A percentile compares a stretch with the other conserved stretches of the same genome.
Conservation (phyloP, 2,888 invertebrate genomes). For the Aelia acuminata region DNA sequence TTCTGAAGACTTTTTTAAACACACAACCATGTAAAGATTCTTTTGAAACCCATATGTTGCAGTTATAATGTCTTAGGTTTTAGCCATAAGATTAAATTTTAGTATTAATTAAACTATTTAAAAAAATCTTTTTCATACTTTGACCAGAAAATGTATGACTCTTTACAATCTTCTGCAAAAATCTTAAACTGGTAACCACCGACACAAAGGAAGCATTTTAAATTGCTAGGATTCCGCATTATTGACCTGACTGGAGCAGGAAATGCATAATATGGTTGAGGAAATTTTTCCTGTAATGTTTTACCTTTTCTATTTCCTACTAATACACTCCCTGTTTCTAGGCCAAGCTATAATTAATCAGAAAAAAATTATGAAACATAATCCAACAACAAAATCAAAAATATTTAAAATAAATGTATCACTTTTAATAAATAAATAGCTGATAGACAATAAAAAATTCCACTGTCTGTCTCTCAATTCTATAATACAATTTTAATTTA, state of each 20-base stretch:
- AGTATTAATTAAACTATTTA: background rate
- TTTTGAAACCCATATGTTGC: no score
- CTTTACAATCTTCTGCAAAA: slow-evolving; percentile 64
- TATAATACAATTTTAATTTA: no score
- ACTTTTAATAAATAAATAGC: no score
- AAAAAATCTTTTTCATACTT: slow-evolving; percentile 44
- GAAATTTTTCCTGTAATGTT: slow-evolving; percentile 62
- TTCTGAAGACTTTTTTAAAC: no score
- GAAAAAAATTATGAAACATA: no score
- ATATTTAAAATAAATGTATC: background rate
- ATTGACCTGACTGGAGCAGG: slow-evolving; percentile 60
- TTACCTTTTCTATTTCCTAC: slow-evolving; percentile 64
- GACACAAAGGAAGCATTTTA: slow-evolving; percentile 63
- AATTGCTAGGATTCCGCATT: slow-evolving; percentile 61
- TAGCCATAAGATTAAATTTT: background rate
- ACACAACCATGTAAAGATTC: no score
- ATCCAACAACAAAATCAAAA: background rate
- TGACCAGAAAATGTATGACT: slow-evolving; percentile 62
- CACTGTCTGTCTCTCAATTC: no score
- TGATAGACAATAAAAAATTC: no score
- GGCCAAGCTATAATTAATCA: slow-evolving; percentile 58
- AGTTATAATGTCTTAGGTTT: background rate
- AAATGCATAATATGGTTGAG: slow-evolving; percentile 60
- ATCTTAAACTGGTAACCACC: slow-evolving; percentile 62
- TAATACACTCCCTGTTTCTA: slow-evolving; percentile 62